Evolutionary conservation across 2,888 invertebrate species (phyloP).

Genomic region (Lymantria dispar): DNA sequence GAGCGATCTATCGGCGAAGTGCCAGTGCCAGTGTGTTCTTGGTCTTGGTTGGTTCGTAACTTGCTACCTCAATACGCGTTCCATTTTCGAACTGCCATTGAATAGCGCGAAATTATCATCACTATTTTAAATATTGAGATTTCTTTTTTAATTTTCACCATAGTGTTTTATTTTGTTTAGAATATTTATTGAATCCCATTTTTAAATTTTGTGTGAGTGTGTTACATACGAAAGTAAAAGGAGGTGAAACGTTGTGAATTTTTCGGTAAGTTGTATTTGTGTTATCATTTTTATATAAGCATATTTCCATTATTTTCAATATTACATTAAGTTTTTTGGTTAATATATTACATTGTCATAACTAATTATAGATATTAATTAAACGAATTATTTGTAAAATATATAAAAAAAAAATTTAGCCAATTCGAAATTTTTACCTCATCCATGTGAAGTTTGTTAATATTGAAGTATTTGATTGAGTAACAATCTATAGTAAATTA

Average conservation of each 20-base stretch:
- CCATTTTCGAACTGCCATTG: constrained; percentile 44
- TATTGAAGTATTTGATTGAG: too few relatives aligned
- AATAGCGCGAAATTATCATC: constrained; percentile 43
- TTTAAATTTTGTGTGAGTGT: constrained; percentile 40
- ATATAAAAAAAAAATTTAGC: too few relatives aligned
- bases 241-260: constrained; percentile 61
- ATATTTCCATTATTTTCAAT: neutral
- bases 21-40: constrained; percentile 51
- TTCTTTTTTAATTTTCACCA: constrained; percentile 8
- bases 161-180: constrained; percentile 16
- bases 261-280: constrained; percentile 55
- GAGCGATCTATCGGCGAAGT: constrained; percentile 55
- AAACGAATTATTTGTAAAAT: too few relatives aligned
- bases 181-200: neutral
- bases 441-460: too few relatives aligned
- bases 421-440: too few relatives aligned
- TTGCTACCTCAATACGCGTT: constrained; percentile 43
- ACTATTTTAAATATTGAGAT: constrained; percentile 9
- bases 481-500: too few relatives aligned
- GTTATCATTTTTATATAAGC: constrained; percentile 32
- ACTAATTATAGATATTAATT: too few relatives aligned
- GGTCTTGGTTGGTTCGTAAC: constrained; percentile 44
- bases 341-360: too few relatives aligned
- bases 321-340: neutral
- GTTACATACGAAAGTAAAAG: constrained; percentile 62